Evolutionary conservation across 1,140 invertebrate genomes (phyloP).

Genomic region (Pogonomyrmex californicus): DNA sequence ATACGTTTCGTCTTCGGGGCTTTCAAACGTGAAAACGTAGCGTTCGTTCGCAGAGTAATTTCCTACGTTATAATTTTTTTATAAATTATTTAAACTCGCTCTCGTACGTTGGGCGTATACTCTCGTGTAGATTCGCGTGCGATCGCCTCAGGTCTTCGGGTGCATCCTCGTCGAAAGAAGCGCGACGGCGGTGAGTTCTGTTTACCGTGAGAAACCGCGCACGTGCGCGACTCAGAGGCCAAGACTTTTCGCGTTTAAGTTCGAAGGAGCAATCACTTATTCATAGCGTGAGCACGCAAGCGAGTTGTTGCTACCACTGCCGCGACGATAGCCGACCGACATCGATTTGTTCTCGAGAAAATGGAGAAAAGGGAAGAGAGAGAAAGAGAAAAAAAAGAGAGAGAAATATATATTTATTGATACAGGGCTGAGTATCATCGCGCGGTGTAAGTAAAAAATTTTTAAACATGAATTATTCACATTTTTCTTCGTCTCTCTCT

Average conservation of each 20-base stretch:
- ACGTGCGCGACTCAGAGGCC: slow-evolving; percentile 61
- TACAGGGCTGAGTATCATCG: no score
- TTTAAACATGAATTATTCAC: no score
- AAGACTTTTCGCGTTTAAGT: slow-evolving; percentile 69
- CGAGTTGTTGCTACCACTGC: slow-evolving; percentile 60
- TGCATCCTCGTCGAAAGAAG: slow-evolving; percentile 10
- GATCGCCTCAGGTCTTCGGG: background rate
- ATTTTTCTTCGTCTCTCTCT: no score
- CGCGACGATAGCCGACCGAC: slow-evolving; percentile 6
- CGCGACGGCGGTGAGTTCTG: slow-evolving; percentile 11
- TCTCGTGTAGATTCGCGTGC: background rate
- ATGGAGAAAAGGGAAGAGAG: background rate
- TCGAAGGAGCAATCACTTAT: slow-evolving; percentile 71
- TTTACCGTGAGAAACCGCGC: slow-evolving; percentile 62
- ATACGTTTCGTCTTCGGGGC: background rate
- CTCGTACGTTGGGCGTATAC: background rate
- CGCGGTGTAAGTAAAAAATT: no score
- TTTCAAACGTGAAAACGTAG: background rate
- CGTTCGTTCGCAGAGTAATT: background rate
- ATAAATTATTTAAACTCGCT: slow-evolving; percentile 15
- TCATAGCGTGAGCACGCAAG: slow-evolving; percentile 63
- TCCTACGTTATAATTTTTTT: background rate
- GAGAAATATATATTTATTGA: no score
- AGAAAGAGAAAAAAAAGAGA: background rate
- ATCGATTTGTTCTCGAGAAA: slow-evolving; percentile 55